Base-by-base conservation (phyloP, 1,140 invertebrate genomes). In the Drosophila takahashii region DNA sequence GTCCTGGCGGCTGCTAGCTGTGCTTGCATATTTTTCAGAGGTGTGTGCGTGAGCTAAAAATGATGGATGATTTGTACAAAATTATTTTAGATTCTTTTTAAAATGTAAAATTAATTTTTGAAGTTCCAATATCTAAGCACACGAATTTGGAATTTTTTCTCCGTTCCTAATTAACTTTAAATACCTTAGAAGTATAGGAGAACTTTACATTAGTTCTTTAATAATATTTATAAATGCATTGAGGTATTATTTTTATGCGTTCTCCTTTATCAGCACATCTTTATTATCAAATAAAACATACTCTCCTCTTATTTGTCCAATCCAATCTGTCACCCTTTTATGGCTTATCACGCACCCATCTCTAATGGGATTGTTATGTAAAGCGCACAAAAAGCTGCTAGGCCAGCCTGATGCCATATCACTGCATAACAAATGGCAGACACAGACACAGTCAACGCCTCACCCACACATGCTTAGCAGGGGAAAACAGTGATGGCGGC, bases 351-450 rank as follows among this genome's bases (percentile, higher is more conserved):
- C 62, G 47, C 27, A 45, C 51, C 60, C 81, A 86, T 77, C 81
- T 69, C 81, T 69, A 69, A 77, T 86, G 56, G 61, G 53, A 56
- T 71, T 81, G 74, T 62, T 75, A 79, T 87, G 70, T 72, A 81
- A 79, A 77, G 77, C 58, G 56, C 39, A 81, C 81, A 59, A 48
- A 56, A 56, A 60, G 74, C 60, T 81, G 47, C 60, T 74, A 76
- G 60, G 36, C 81, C 74, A 78, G 58, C 69, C 64, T 65, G 70
- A 54, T 66, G 81, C 83, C 86, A 79, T 87, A 86, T 87, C 79
- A 87, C 75, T 81, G 83, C 79, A 86, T 87, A 87, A 87, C 83
- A 87, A 87, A 87, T 87, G 83, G 67, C 29, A 64, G 53, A 77
- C 71, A 62, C 66, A 65, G 52, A 70, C 44, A 64, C 74, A 41